These are phyloP conservation scores for Limosa lapponica DNA, from an alignment of 2,797 vertebrate genomes.

Conservation along the genomic window DNA sequence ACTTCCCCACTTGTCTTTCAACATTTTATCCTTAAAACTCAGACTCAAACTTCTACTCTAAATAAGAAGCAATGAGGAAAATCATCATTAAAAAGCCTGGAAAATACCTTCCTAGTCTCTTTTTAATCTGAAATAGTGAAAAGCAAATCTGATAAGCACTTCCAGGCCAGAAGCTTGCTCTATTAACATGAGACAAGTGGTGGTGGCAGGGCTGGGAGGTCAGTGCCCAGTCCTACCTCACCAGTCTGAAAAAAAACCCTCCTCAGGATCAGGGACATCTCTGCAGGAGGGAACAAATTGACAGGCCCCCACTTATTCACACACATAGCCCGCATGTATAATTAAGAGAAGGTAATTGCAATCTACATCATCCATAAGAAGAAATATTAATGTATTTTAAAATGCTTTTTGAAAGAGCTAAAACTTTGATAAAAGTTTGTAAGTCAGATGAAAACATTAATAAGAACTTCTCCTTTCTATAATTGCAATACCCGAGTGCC, in stretches of 20 bases:
- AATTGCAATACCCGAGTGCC: neutral
- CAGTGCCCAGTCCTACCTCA: neutral
- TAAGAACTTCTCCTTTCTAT: neutral
- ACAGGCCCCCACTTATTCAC: neutral
- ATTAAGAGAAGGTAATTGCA: neutral
- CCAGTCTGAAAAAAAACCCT: neutral
- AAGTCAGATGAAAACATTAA: neutral
- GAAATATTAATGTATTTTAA: neutral
- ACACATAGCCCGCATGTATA: neutral
- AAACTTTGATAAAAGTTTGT: neutral
- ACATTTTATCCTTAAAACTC: neutral
- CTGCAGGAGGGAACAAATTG: neutral
- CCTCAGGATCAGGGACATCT: neutral
- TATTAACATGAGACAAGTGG: neutral
- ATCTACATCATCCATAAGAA: neutral
- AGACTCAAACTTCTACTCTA: neutral
- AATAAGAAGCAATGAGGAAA: neutral
- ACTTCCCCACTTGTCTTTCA: neutral
- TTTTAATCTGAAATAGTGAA: neutral
- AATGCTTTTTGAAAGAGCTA: neutral
- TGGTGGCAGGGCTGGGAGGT: neutral
- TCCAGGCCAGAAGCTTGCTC: neutral
- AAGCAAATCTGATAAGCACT: neutral
- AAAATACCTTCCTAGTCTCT: neutral
- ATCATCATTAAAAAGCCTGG: fast-evolving